Evolutionary conservation across 2,797 vertebrate species (phyloP), one percentile per base, ranked within the genome.

Genomic region (Danio albolineatus): DNA sequence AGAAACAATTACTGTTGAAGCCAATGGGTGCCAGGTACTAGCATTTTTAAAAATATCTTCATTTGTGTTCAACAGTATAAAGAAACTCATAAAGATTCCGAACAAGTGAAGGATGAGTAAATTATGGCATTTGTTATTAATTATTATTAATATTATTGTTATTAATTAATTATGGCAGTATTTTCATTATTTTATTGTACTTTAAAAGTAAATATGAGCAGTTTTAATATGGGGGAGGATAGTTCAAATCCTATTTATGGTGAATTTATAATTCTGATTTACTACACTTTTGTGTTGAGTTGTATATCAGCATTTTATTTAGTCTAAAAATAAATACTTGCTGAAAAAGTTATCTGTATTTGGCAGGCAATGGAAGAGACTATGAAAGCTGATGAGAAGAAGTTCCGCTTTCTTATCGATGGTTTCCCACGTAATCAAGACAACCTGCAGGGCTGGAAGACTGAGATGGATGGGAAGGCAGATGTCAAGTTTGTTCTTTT

Each of bases 341-440:
- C 39, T 54, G 65, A 54, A 1, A n/a, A 7, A 61, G 21, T 73
- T 46, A 2, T 54, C 19, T 54, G 2, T 56, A 17, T 39, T 70
- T 71, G 80, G 76, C 85, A 99, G 98, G 96, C 96, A 48, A 99
- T 99, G 96, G 96, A 98, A 85, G 92, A 95, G 80, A 97, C 95
- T 43, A 98, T 98, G 94, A 83, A 92, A 76, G 65, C 83, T 83
- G 94, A 95, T 80, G 88, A 93, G 61, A 91, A 94, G 80, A 98
- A 94, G 91, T 97, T 95, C 89, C 94, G 95, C 78, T 99, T 99
- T 91, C 96, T 99, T 82, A 98, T 99, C 78, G 98, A 99, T 76
- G 98, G 98, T 44, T 99, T 99, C 87, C 98, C 98, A 56, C 96
- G 98, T 71, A 99, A 99, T 73, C 91, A 98, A 91, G 96, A 98